Evolutionary conservation across 2,888 invertebrate species (phyloP).

Genomic region (Diarsia mendica): DNA sequence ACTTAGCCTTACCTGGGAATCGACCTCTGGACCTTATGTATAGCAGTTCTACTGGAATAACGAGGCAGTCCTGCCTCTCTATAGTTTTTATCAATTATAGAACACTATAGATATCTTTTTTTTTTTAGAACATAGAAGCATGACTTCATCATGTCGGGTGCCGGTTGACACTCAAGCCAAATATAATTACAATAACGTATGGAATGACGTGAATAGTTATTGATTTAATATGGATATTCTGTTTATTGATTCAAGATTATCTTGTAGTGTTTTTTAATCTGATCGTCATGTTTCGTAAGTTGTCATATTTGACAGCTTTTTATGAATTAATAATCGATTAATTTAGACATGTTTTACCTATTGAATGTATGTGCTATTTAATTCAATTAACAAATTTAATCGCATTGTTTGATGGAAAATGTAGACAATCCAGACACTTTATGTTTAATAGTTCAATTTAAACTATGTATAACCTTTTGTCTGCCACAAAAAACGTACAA

Average conservation of each 20-base stretch:
- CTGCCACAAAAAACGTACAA: neutral
- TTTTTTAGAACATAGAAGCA: neutral
- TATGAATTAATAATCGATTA: constrained; percentile 28
- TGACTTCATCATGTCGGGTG: neutral
- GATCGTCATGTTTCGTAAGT: constrained; percentile 2
- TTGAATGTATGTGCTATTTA: constrained; percentile 6
- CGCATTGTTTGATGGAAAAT: neutral
- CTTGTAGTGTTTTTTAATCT: constrained; percentile 4
- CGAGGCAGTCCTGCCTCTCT: no score
- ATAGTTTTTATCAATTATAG: no score
- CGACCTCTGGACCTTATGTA: no score
- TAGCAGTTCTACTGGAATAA: no score
- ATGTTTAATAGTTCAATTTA: neutral
- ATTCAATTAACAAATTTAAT: neutral
- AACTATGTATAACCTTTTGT: neutral
- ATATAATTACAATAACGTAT: neutral
- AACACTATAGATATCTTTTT: no score
- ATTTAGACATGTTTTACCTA: constrained; percentile 12
- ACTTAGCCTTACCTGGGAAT: no score
- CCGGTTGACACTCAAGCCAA: neutral
- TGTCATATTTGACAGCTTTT: neutral
- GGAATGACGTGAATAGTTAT: constrained; percentile 6
- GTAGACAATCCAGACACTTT: neutral
- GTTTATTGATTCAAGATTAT: constrained; percentile 14
- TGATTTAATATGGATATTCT: constrained; percentile 2